Conservation (phyloP, 2,113 vertebrate genomes). For the Sceloporus tristichus region DNA sequence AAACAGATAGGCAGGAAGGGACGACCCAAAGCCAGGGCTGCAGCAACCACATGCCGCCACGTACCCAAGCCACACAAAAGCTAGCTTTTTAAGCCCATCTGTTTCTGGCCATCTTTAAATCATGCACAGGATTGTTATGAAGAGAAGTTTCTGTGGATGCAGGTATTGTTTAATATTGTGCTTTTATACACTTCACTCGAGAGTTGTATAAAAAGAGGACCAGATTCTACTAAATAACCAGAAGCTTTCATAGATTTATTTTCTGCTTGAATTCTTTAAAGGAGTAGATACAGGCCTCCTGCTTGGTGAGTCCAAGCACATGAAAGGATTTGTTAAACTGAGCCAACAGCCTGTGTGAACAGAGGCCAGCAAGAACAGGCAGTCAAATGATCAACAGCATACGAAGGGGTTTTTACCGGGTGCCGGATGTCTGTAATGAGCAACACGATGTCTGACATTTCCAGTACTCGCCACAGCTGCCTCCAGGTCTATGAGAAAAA, state of each 20-base stretch:
- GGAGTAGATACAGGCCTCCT: background rate
- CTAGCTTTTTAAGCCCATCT: too few relatives aligned
- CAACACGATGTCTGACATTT: constrained; percentile 93
- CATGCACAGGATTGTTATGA: background rate
- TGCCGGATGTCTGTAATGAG: constrained; percentile 92
- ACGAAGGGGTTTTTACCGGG: constrained; percentile 78
- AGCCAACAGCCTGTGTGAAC: background rate
- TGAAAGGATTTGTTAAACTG: background rate
- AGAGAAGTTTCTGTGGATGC: background rate
- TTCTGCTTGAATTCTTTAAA: background rate
- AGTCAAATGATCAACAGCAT: background rate
- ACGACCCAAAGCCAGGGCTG: too few relatives aligned
- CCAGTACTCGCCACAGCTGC: constrained; percentile 93
- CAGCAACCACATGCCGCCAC: too few relatives aligned
- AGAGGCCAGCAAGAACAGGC: background rate
- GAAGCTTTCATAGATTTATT: background rate
- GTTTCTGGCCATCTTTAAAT: background rate
- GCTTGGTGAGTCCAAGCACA: background rate
- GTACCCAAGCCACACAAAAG: too few relatives aligned
- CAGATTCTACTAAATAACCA: background rate
- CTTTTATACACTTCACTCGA: background rate
- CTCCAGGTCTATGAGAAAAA: constrained; percentile 87
- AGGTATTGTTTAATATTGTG: background rate
- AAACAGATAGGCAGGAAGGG: too few relatives aligned
- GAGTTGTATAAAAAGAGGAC: background rate